phyloP scores from a whole-genome alignment of 2,888 invertebrate species.

The Oscheius sp. region DNA sequence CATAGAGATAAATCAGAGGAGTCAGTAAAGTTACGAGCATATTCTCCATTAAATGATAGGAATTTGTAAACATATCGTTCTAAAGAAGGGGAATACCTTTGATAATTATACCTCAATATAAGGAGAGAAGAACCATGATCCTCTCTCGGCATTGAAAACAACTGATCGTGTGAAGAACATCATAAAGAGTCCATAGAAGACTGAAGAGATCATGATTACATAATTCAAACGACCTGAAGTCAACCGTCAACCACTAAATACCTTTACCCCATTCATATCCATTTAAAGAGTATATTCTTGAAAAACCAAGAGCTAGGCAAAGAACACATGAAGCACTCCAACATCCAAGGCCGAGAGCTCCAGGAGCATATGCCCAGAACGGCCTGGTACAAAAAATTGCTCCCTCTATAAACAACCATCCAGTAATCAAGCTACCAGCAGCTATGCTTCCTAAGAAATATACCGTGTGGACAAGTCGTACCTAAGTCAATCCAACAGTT shows the following conservation, averaged over 20 bases:
- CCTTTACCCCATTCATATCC: conserved; percentile 6
- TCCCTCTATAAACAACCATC: conserved; percentile 7
- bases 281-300: conserved; percentile 1
- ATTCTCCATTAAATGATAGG: conserved; percentile 9
- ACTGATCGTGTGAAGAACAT: conserved; percentile 1
- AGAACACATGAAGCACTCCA: conserved; percentile 14
- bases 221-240: not conserved
- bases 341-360: conserved; percentile 23
- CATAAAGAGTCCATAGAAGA: conserved; percentile 6
- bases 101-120: not conserved
- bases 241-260: not conserved
- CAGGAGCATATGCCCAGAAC: conserved; percentile 19
- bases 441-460: conserved; percentile 8
- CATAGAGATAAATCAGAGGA: conserved; percentile 14
- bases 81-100: not conserved
- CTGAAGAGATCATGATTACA: not conserved
- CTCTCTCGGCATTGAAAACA: conserved; percentile 10
- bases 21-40: conserved; percentile 3
- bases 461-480: not conserved
- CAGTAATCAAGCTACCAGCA: conserved; percentile 7
- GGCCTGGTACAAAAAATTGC: conserved; percentile 4
- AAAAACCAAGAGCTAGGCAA: not conserved
- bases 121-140: conserved; percentile 16
- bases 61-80: not conserved
- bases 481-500: conserved; percentile 14